Conservation (phyloP, 2,797 vertebrate species). For the Coranthus polyacanthus region DNA sequence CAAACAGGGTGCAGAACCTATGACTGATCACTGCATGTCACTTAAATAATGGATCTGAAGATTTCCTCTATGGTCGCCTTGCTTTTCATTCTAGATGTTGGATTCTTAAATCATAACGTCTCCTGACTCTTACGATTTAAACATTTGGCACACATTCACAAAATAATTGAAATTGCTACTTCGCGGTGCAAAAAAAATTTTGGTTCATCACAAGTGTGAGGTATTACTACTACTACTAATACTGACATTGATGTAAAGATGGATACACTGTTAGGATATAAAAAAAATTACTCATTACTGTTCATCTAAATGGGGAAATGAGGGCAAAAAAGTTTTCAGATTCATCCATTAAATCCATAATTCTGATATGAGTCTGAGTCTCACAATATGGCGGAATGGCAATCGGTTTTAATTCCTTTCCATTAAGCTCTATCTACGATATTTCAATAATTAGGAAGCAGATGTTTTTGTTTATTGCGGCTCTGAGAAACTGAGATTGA, state of each 20-base stretch:
- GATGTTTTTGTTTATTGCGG: too few relatives aligned
- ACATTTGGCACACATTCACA: not conserved
- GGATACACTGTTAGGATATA: not conserved
- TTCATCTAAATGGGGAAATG: too few relatives aligned
- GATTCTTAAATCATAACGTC: not conserved
- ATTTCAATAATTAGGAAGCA: too few relatives aligned
- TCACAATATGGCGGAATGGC: too few relatives aligned
- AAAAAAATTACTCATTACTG: not conserved
- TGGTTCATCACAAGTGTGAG: not conserved
- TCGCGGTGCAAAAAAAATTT: not conserved
- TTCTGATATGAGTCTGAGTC: too few relatives aligned
- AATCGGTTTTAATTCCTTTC: too few relatives aligned
- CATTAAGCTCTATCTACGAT: too few relatives aligned
- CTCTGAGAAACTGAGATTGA: too few relatives aligned
- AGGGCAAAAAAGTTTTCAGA: too few relatives aligned
- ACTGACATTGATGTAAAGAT: not conserved
- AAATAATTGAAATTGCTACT: too few relatives aligned
- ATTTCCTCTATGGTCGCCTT: not conserved
- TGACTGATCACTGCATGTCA: not conserved
- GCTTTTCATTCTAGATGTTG: not conserved
- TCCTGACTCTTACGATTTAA: not conserved
- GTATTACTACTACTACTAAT: too few relatives aligned
- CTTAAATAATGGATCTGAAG: not conserved
- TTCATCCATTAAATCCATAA: too few relatives aligned
- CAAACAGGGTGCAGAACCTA: constrained; percentile 9